phyloP scores from a whole-genome alignment of 2,797 vertebrate species.

The Enteromius thamalakanensis region DNA sequence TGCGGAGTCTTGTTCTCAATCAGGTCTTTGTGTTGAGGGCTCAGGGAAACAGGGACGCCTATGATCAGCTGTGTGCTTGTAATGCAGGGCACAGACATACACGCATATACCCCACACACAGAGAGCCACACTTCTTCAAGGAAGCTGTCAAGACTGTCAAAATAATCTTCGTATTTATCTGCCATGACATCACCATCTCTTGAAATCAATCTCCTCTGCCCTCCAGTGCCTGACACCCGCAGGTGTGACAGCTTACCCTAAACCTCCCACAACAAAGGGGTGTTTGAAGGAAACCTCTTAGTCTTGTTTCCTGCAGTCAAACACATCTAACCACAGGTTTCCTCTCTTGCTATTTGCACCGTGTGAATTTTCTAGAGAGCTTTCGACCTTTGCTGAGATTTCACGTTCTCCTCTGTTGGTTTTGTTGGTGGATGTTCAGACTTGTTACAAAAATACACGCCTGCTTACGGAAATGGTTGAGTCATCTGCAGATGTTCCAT shows the following conservation, averaged over 20 bases:
- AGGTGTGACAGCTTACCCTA: conserved; percentile 24
- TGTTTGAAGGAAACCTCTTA: conserved; percentile 41
- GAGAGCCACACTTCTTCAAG: conserved; percentile 9
- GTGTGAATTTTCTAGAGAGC: conserved; percentile 9
- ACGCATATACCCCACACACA: conserved; percentile 49
- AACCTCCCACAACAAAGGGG: conserved; percentile 46
- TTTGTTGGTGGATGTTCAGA: conserved; percentile 10
- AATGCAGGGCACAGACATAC: conserved; percentile 75
- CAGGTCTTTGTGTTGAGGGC: conserved; percentile 75
- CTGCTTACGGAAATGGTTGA: conserved; percentile 14
- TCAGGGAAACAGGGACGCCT: conserved; percentile 74
- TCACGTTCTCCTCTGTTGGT: conserved; percentile 10
- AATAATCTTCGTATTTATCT: neutral
- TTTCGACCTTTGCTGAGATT: conserved; percentile 4
- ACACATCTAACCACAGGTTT: conserved; percentile 39
- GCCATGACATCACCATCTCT: conserved; percentile 8
- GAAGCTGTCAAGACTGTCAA: conserved; percentile 3
- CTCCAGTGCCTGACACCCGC: neutral
- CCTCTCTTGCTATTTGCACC: neutral
- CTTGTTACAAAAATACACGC: conserved; percentile 17
- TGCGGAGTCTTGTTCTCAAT: conserved; percentile 67
- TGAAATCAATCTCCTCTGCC: neutral
- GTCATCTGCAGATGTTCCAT: neutral
- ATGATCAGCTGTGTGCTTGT: conserved; percentile 78
- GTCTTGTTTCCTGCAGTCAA: conserved; percentile 34